Percentiles rank a stretch among this genome's conserved stretches.
These are phyloP conservation scores for Myrmophylax atrothorax DNA, from an alignment of 2,113 vertebrate species.

Conservation along the genomic window DNA sequence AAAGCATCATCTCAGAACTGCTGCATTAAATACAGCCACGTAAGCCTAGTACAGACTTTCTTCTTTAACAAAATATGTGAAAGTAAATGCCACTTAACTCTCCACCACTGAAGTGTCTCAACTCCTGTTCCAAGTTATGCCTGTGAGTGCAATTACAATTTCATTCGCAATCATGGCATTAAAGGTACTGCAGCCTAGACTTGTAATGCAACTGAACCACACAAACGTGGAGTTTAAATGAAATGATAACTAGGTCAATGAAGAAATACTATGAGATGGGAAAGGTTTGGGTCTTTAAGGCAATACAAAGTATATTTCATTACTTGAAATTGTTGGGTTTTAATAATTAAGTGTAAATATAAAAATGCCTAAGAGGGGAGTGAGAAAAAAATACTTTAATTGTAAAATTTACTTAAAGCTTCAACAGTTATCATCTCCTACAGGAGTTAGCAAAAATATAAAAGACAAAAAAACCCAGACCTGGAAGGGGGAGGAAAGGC, in stretches of 20 bases:
- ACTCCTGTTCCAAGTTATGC: slow-evolving; percentile 50
- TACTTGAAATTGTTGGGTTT: slow-evolving; percentile 58
- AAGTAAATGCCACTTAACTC: slow-evolving; percentile 62
- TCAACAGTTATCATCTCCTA: slow-evolving; percentile 69
- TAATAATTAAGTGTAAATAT: slow-evolving; percentile 66
- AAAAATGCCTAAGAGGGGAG: slow-evolving; percentile 73
- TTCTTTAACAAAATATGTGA: slow-evolving; percentile 40
- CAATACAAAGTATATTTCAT: slow-evolving; percentile 72
- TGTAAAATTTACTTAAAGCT: slow-evolving; percentile 75
- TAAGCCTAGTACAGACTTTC: slow-evolving; percentile 28
- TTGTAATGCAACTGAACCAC: slow-evolving; percentile 62
- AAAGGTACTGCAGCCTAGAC: slow-evolving; percentile 52
- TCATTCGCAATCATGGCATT: slow-evolving; percentile 19
- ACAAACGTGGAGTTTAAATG: slow-evolving; percentile 53
- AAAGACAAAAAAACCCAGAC: slow-evolving; percentile 63
- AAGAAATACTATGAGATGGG: slow-evolving; percentile 59
- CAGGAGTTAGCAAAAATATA: slow-evolving; percentile 65
- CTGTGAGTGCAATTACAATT: slow-evolving; percentile 22
- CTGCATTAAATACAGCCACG: slow-evolving; percentile 51
- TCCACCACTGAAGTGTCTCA: slow-evolving; percentile 54
- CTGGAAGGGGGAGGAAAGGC: slow-evolving; percentile 53
- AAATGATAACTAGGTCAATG: slow-evolving; percentile 47
- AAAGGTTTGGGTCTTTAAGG: slow-evolving; percentile 77
- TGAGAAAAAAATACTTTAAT: slow-evolving; percentile 75
- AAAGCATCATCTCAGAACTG: slow-evolving; percentile 67